A percentile compares a stretch with the other conserved stretches of the same genome.
These are phyloP conservation scores for Zootermopsis nevadensis DNA, from an alignment of 2,888 invertebrate species.

Conservation along the genomic window DNA sequence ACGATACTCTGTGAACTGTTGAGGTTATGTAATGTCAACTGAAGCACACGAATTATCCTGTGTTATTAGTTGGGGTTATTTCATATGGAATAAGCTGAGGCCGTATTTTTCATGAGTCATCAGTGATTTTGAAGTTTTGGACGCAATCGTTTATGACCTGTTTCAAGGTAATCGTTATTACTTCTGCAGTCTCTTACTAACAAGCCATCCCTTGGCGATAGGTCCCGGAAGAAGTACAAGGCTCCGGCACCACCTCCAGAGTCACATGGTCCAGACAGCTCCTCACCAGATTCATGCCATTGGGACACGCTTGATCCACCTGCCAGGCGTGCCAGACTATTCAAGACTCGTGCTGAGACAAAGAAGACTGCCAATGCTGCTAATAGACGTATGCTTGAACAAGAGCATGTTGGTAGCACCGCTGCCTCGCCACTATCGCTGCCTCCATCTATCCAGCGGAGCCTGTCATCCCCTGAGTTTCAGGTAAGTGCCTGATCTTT, in stretches of 20 bases:
- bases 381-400: conserved; percentile 46
- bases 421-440: conserved; percentile 32
- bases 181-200: no score
- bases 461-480: conserved; percentile 66
- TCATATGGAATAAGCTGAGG: no score
- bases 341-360: conserved; percentile 80
- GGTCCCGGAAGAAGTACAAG: conserved; percentile 79
- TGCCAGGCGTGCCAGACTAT: conserved; percentile 72
- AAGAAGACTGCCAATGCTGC: background rate
- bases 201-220: conserved; percentile 49
- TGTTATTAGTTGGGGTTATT: no score
- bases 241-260: conserved; percentile 73
- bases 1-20: no score
- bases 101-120: no score
- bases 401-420: background rate
- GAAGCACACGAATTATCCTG: no score
- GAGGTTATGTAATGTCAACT: no score
- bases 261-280: conserved; percentile 62
- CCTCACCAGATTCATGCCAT: conserved; percentile 70
- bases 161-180: no score
- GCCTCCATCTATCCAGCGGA: conserved; percentile 59
- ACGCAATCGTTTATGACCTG: no score
- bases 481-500: conserved; percentile 57
- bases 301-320: conserved; percentile 60
- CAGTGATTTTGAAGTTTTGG: no score